Base-by-base conservation (phyloP, 30 jellyfish, hydroid and myxozoan genomes). In the Aurelia sp. region DNA sequence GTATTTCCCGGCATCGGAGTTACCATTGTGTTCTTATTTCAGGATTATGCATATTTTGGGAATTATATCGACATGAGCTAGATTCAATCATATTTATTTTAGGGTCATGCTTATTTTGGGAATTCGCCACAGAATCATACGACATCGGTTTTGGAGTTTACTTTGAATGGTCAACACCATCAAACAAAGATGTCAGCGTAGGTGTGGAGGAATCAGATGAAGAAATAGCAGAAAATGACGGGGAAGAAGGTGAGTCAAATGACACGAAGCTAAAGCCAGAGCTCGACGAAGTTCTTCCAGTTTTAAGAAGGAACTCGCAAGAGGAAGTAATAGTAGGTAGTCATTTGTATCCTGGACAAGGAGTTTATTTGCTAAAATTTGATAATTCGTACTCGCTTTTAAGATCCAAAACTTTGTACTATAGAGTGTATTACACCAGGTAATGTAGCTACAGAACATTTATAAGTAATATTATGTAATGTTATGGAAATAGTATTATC, bases 61-160 rank as follows among this genome's bases (percentile, higher is more conserved):
- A 27, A 27, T 61, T 15, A 30, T 44, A 16, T 44, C 55, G 55
- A 44, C 55, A 4, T 44, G 15, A 10, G 55, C 58, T 58, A 19
- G 19, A 7, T 15, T 12, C 27, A 31, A 11, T 58, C 48, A 18
- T 33, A 0, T 15, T 15, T 21, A 10, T 68, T 53, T 13, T 33
- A 93, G 98, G 98, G 4, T 93, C 98, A 6, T 93, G 98, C 61
- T 66, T 93, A 65, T 93, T 93, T 76, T 93, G 98, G 98, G 98
- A 93, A 53, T 93, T 93, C 80, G 98, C 97, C 20, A 86, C 98
- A 6, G 98, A 93, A 79, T 27, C 88, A 2, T 93, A 93, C 59
- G 98, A 93, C 70, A 79, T 93, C 52, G 98, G 98, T 19, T 93
- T 93, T 63, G 98, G 98, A 12, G 97, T 93, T 21, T 93, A 66